A percentile compares a stretch with the other conserved stretches of the same genome.
Conservation (phyloP, 1,140 invertebrate genomes). For the Drosophila teissieri region DNA sequence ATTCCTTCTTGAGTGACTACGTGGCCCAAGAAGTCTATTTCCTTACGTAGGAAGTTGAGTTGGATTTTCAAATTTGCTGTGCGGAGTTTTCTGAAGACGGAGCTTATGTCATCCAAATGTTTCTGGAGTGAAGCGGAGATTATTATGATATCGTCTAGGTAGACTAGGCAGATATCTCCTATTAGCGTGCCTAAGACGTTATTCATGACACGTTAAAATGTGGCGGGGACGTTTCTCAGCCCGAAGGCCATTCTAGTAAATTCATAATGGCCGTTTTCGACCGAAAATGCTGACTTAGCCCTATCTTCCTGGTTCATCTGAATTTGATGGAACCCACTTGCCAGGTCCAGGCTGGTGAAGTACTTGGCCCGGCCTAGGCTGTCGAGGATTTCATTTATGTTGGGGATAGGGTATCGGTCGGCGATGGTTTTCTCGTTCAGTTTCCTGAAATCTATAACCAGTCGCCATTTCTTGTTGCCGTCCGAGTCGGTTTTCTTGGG, state of each 20-base stretch:
- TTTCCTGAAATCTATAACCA: constrained; percentile 1
- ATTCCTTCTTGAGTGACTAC: background rate
- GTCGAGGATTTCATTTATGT: constrained; percentile 7
- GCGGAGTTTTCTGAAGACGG: constrained; percentile 8
- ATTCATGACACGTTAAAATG: constrained; percentile 23
- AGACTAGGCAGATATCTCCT: constrained; percentile 13
- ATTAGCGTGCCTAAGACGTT: constrained; percentile 6
- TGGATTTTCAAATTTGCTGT: constrained; percentile 15
- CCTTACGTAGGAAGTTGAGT: background rate
- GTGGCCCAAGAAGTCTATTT: background rate
- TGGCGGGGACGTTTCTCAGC: constrained; percentile 8
- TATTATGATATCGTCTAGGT: constrained; percentile 6
- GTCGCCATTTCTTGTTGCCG: constrained; percentile 2
- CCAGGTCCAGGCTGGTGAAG: constrained; percentile 1
- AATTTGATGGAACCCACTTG: background rate
- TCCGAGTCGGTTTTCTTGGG: background rate
- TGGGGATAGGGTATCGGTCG: constrained; percentile 6
- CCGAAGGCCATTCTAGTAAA: constrained; percentile 16
- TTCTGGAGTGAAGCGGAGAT: constrained; percentile 6
- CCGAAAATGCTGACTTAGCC: constrained; percentile 1
- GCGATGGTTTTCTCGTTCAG: constrained; percentile 14
- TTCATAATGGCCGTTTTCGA: constrained; percentile 5
- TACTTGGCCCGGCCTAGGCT: background rate
- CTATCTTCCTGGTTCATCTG: background rate
- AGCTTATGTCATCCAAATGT: constrained; percentile 2